Conservation (phyloP, 2,113 vertebrate species). For the Regulus satrapa region DNA sequence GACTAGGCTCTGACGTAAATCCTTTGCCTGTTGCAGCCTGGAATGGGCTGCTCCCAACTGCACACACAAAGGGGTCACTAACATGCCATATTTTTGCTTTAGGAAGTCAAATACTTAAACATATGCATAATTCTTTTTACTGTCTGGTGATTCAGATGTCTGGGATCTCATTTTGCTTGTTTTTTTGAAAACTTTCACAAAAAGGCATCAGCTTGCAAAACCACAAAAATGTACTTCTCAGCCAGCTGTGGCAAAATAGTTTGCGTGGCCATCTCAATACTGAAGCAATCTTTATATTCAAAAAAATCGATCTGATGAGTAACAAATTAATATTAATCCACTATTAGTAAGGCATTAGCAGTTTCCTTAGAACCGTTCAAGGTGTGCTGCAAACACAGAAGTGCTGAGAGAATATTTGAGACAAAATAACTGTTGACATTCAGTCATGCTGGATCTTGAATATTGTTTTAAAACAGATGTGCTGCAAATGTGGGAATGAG, state of each 20-base stretch:
- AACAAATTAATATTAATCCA: background rate
- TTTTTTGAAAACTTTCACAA: constrained; percentile 48
- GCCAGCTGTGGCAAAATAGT: background rate
- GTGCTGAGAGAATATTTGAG: background rate
- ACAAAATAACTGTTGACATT: background rate
- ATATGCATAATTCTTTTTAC: background rate
- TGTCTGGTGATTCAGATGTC: constrained; percentile 61
- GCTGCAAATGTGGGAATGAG: background rate
- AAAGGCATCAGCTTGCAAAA: constrained; percentile 52
- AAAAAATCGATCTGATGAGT: background rate
- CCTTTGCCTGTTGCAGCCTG: background rate
- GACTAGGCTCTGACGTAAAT: background rate
- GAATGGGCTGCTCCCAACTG: background rate
- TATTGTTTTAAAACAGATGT: background rate
- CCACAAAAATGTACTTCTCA: constrained; percentile 60
- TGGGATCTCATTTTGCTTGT: constrained; percentile 49
- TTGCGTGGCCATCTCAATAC: background rate
- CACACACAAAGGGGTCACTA: background rate
- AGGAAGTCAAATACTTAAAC: constrained; percentile 7
- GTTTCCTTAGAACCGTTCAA: background rate
- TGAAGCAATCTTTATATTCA: background rate
- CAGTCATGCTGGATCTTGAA: background rate
- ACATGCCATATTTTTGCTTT: background rate
- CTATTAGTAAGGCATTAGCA: background rate
- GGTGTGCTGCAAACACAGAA: background rate